phyloP scores from a whole-genome alignment of 2,888 invertebrate species.

The Synergus gifuensis region DNA sequence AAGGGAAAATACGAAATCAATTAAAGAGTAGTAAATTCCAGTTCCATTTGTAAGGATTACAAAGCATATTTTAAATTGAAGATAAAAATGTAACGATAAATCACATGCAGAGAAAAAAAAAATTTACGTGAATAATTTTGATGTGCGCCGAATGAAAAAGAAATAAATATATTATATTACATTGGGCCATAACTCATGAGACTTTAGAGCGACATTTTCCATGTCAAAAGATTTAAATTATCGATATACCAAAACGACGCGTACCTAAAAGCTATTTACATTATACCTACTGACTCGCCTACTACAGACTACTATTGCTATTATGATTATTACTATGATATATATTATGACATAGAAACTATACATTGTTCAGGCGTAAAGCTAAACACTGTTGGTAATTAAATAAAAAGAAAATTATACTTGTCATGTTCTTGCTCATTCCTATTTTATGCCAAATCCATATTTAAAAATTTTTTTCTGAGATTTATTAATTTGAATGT shows the following conservation, averaged over 20 bases:
- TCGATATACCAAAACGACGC: constrained; percentile 35
- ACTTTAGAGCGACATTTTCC: constrained; percentile 33
- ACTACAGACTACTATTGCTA: constrained; percentile 41
- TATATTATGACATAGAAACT: constrained; percentile 39
- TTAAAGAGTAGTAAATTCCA: constrained; percentile 29
- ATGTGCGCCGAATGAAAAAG: constrained; percentile 25
- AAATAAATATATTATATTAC: not conserved
- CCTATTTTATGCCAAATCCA: not conserved
- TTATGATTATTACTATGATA: constrained; percentile 39
- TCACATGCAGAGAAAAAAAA: not conserved
- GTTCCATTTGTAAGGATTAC: constrained; percentile 16
- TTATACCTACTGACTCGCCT: constrained; percentile 39
- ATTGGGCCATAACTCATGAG: constrained; percentile 15
- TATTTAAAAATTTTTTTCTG: too few species aligned
- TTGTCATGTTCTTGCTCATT: constrained; percentile 59
- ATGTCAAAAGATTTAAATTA: constrained; percentile 24
- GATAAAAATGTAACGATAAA: constrained; percentile 21
- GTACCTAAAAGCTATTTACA: constrained; percentile 40
- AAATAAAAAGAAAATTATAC: constrained; percentile 69
- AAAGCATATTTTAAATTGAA: constrained; percentile 30
- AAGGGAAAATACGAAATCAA: constrained; percentile 22
- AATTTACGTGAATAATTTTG: not conserved
- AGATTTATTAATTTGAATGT: too few species aligned
- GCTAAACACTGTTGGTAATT: constrained; percentile 46
- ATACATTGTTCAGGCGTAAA: constrained; percentile 45